phyloP scores from a whole-genome alignment of 2,113 vertebrate species.

The Pterocles gutturalis region DNA sequence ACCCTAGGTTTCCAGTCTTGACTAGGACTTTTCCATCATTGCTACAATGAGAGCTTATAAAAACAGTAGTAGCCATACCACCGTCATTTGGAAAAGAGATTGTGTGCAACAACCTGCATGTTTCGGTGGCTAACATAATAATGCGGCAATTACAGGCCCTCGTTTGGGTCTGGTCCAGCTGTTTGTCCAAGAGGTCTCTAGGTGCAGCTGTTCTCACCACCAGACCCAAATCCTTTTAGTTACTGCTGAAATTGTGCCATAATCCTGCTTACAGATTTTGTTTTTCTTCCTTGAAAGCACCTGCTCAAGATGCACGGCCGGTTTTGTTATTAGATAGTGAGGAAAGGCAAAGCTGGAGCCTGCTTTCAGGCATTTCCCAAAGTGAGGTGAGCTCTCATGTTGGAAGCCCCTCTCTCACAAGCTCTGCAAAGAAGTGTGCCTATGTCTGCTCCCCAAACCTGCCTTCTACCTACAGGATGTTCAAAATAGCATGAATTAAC shows the following conservation, averaged over 20 bases:
- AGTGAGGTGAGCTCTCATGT: neutral
- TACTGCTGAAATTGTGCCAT: constrained; percentile 13
- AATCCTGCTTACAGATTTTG: neutral
- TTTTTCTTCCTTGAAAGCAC: constrained; percentile 43
- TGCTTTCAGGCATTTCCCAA: neutral
- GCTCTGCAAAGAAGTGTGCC: neutral
- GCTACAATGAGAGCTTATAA: neutral
- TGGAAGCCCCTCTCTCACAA: neutral
- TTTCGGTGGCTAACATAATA: neutral
- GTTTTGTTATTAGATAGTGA: neutral
- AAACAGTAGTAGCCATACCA: neutral
- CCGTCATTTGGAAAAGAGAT: neutral
- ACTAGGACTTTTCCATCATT: neutral
- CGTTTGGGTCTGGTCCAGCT: constrained; percentile 35
- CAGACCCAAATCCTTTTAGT: neutral
- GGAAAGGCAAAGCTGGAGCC: neutral
- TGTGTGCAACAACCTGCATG: neutral
- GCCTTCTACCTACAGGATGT: neutral
- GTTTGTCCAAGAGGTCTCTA: constrained; percentile 26
- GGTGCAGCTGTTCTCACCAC: constrained; percentile 30
- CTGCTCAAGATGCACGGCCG: neutral
- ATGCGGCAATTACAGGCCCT: neutral
- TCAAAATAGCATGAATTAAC: neutral
- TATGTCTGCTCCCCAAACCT: neutral
- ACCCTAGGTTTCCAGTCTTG: neutral